phyloP scores from a whole-genome alignment of 2,797 vertebrate species.

The Podarcis siculus region DNA sequence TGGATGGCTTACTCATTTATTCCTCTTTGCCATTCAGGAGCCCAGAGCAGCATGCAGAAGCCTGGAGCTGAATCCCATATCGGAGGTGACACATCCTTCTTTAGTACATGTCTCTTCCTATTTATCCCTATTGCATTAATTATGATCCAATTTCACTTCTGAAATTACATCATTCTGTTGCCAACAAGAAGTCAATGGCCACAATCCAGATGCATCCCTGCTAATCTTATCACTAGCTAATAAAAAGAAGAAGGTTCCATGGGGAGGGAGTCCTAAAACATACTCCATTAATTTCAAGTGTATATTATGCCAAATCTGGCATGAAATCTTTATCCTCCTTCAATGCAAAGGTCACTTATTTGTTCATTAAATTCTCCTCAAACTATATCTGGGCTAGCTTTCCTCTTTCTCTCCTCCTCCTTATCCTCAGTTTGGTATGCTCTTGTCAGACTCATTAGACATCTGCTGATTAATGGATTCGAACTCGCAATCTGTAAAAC shows the following conservation, averaged over 20 bases:
- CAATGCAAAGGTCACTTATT: constrained; percentile 70
- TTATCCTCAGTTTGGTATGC: constrained; percentile 52
- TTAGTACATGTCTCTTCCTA: neutral
- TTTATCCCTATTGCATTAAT: constrained; percentile 29
- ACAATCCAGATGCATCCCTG: constrained; percentile 9
- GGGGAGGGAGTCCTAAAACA: constrained; percentile 48
- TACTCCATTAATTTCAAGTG: constrained; percentile 36
- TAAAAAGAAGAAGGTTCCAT: constrained; percentile 33
- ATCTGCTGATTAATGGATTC: constrained; percentile 74
- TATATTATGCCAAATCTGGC: constrained; percentile 66
- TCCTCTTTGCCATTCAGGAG: constrained; percentile 7
- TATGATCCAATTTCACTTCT: neutral
- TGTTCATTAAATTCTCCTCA: constrained; percentile 73
- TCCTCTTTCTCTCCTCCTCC: constrained; percentile 32
- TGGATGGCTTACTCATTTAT: constrained; percentile 2
- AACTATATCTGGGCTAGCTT: constrained; percentile 64
- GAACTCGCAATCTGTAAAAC: constrained; percentile 75
- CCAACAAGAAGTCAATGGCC: constrained; percentile 19
- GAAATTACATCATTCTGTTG: neutral
- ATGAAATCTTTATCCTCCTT: constrained; percentile 68
- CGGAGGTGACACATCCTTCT: neutral
- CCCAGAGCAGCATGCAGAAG: neutral
- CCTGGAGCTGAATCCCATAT: neutral
- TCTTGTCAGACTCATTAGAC: constrained; percentile 74
- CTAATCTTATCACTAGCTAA: neutral